These are phyloP conservation scores for Antitype chi DNA, from an alignment of 2,888 invertebrate species.

Conservation along the genomic window DNA sequence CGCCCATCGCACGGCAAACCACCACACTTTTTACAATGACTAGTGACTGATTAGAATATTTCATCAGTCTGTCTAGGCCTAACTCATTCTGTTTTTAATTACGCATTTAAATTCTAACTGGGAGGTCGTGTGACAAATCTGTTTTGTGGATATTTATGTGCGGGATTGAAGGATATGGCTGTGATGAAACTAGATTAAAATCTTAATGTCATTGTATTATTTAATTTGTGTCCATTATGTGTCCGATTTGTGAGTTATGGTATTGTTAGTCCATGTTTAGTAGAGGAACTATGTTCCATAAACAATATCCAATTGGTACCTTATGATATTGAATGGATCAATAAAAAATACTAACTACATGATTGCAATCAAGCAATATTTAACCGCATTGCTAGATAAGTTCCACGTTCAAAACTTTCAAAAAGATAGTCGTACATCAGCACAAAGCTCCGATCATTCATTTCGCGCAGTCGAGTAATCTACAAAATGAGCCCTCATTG, in stretches of 20 bases:
- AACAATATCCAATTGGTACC: not conserved
- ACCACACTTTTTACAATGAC: slow-evolving; percentile 85
- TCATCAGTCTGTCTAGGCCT: slow-evolving; percentile 83
- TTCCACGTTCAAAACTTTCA: slow-evolving; percentile 61
- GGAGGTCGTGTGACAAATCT: slow-evolving; percentile 74
- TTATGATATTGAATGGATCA: not conserved
- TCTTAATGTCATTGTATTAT: slow-evolving; percentile 58
- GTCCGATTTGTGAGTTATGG: slow-evolving; percentile 46
- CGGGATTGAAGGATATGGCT: slow-evolving; percentile 25
- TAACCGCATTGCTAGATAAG: slow-evolving; percentile 24
- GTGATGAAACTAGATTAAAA: slow-evolving; percentile 59
- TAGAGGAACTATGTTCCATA: not conserved
- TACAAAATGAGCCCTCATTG: slow-evolving; percentile 87
- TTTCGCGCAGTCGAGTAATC: slow-evolving; percentile 82
- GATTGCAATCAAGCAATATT: slow-evolving; percentile 19
- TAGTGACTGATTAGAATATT: slow-evolving; percentile 89
- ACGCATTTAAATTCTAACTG: slow-evolving; percentile 73
- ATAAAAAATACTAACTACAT: not conserved
- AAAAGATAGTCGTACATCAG: slow-evolving; percentile 72
- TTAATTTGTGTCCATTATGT: slow-evolving; percentile 45
- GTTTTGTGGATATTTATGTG: slow-evolving; percentile 52
- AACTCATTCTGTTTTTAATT: slow-evolving; percentile 82
- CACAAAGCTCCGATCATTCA: slow-evolving; percentile 80
- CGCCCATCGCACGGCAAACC: slow-evolving; percentile 80
- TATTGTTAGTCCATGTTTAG: slow-evolving; percentile 26